These are phyloP conservation scores for Rhamnusium bicolor DNA, from an alignment of 2,888 invertebrate species.

Conservation along the genomic window DNA sequence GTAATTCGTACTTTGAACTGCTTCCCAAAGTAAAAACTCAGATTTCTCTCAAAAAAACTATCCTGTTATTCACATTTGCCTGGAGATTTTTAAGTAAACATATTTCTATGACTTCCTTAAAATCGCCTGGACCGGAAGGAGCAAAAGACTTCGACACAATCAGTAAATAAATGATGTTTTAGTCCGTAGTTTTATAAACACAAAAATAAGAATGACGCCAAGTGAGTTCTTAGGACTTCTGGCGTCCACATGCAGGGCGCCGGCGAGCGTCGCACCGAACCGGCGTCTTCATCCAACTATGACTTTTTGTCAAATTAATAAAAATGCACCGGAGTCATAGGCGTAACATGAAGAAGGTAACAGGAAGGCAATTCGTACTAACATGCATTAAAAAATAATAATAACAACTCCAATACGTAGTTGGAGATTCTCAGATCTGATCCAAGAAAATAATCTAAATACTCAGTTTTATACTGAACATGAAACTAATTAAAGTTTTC, in stretches of 20 bases:
- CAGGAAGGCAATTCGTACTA: neutral
- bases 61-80: neutral
- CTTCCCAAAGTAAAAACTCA: neutral
- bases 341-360: neutral
- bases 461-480: too few species aligned
- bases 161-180: conserved; percentile 39
- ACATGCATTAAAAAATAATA: neutral
- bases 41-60: neutral
- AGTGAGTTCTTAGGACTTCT: conserved; percentile 62
- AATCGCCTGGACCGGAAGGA: conserved; percentile 13
- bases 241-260: conserved; percentile 58
- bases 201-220: conserved; percentile 61
- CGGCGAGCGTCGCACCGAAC: conserved; percentile 57
- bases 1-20: neutral
- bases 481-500: too few species aligned
- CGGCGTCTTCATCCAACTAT: conserved; percentile 60
- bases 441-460: too few species aligned
- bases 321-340: conserved; percentile 56
- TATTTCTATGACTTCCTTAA: conserved; percentile 8
- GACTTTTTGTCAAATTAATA: conserved; percentile 65
- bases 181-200: conserved; percentile 41
- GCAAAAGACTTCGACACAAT: conserved; percentile 28
- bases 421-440: too few species aligned
- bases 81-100: conserved; percentile 14
- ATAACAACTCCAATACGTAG: too few species aligned